These are phyloP conservation scores for Prorops nasuta DNA, from an alignment of 1,140 invertebrate genomes.

Conservation along the genomic window DNA sequence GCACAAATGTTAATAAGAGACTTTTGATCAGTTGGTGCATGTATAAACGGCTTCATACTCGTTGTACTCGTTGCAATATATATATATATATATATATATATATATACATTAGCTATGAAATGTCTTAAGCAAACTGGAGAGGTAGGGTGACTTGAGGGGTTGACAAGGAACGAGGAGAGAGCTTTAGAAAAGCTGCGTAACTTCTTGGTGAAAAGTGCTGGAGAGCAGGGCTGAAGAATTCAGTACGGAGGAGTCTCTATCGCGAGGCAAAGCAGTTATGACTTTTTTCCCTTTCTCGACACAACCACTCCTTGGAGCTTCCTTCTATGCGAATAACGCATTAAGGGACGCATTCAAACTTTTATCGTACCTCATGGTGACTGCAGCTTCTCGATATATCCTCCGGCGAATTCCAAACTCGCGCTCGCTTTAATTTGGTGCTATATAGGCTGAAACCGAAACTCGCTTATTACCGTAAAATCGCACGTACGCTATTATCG, in stretches of 20 bases:
- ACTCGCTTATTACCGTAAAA: no score
- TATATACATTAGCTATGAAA: no score
- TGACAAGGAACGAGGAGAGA: background rate
- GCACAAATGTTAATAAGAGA: no score
- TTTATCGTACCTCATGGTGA: constrained; percentile 18
- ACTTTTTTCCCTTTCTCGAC: constrained; percentile 17
- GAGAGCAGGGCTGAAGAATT: background rate
- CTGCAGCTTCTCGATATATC: constrained; percentile 18
- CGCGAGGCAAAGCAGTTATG: constrained; percentile 29
- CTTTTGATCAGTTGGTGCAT: no score
- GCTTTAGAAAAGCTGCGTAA: no score
- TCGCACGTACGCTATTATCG: no score
- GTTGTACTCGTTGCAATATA: no score
- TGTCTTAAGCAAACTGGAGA: background rate
- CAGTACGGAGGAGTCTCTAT: constrained; percentile 11
- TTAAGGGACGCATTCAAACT: constrained; percentile 26
- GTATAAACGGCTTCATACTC: no score
- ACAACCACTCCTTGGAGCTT: constrained; percentile 2
- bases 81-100: no score
- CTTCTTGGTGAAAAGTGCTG: background rate
- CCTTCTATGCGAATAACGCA: constrained; percentile 19
- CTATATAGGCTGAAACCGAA: no score
- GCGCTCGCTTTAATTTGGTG: no score
- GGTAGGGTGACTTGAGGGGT: background rate
- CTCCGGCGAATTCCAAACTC: constrained; percentile 2